These are phyloP conservation scores for Apolygus lucorum DNA, from an alignment of 1,140 invertebrate genomes.

Conservation along the genomic window DNA sequence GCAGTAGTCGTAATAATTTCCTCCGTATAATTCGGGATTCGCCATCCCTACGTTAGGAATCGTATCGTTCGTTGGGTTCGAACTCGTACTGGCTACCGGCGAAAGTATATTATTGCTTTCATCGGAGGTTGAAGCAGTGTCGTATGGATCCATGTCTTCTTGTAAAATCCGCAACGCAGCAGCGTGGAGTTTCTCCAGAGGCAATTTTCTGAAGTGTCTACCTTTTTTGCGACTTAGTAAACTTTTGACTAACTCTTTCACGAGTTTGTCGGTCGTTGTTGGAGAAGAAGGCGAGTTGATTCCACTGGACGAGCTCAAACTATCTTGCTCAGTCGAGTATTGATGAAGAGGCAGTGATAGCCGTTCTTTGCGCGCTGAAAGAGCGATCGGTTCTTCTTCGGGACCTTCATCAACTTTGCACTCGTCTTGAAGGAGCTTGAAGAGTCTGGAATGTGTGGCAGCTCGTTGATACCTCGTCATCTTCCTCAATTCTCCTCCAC, in stretches of 20 bases:
- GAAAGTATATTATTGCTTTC: constrained; percentile 32
- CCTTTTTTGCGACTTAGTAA: constrained; percentile 46
- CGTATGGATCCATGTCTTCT: constrained; percentile 42
- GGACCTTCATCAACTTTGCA: constrained; percentile 39
- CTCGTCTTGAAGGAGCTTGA: constrained; percentile 55
- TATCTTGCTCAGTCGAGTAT: constrained; percentile 25
- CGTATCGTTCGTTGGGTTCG: constrained; percentile 36
- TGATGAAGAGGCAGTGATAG: constrained; percentile 38
- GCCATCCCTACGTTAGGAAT: constrained; percentile 38
- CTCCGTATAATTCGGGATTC: constrained; percentile 38
- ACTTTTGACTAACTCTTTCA: constrained; percentile 49
- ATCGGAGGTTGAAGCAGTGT: constrained; percentile 36
- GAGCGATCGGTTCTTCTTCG: constrained; percentile 29
- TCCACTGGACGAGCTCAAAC: constrained; percentile 40
- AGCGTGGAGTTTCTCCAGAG: constrained; percentile 47
- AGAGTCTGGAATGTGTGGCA: constrained; percentile 60
- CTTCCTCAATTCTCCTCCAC: constrained; percentile 44
- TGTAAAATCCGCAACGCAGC: constrained; percentile 46
- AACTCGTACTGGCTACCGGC: constrained; percentile 24
- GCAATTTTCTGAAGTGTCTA: constrained; percentile 43
- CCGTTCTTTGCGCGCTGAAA: constrained; percentile 36
- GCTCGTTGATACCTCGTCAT: constrained; percentile 54
- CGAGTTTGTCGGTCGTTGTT: constrained; percentile 45
- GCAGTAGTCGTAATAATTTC: constrained; percentile 42
- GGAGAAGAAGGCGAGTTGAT: constrained; percentile 46